Base-by-base conservation (phyloP, 2,797 vertebrate genomes). In the Danio aesculapii region DNA sequence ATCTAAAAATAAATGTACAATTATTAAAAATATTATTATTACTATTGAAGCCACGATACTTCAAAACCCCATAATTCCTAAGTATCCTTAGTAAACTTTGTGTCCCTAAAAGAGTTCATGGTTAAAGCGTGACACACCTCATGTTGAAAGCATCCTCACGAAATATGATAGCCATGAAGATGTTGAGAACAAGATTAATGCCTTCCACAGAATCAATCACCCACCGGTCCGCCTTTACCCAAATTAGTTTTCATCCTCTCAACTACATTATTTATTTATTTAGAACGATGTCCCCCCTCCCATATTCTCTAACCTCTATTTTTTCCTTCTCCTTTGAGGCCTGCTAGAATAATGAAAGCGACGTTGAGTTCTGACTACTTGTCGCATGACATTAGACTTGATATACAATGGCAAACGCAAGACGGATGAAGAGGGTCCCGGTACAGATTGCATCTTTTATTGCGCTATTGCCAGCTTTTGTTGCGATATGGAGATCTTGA, bases 381-480 rank as follows among this genome's bases (percentile, higher is more conserved):
- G 87, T 88, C 83, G 78, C 82, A 77, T 84, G 78, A 86, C 87
- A 67, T 82, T 81, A 82, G 77, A 66, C 66, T 69, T 92, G 87
- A 91, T 92, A 89, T 89, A 90, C 50, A 81, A 87, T 58, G 49
- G 49, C 41, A 82, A 81, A 79, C 79, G 39, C n/a, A 43, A 80
- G 75, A 88, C 84, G 69, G 84, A 87, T 83, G 86, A 87, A 91
- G 74, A 71, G 74, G 81, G 81, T 77, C 81, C 53, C 46, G 49
- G 59, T 64, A 64, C 82, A 75, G 80, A 84, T 87, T 76, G 30
- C 59, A 71, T 82, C 58, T 78, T 85, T 79, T 81, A 84, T 84
- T 81, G 78, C 49, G 16, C 44, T 68, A 82, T 82, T 79, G 72
- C 70, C 61, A 83, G 63, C 21, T 49, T n/a, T 39, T 61, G 64